Base-by-base conservation (phyloP, 53 echinoderm and acorn worm genomes). In the Glandiceps talaboti region DNA sequence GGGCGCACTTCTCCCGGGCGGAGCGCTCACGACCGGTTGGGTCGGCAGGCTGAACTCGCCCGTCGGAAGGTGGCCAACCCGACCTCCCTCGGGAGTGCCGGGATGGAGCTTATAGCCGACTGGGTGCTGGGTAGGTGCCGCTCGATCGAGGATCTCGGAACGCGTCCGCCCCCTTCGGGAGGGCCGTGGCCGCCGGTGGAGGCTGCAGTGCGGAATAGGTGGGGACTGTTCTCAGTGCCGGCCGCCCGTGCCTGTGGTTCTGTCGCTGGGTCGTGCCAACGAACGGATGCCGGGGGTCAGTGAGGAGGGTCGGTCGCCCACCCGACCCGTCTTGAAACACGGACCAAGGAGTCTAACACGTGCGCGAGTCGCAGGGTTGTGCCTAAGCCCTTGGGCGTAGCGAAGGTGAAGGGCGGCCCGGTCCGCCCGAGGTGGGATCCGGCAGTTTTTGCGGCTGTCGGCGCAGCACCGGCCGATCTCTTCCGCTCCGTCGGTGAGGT, bases 401-500 rank as follows among this genome's bases (percentile, higher is more conserved):
- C 80, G 88, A 88, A 85, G 85, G 91, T 88, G 88, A 91, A 91
- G 83, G 89, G 31, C 85, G 85, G 79, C 28, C 83, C 76, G 88
- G 77, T 45, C 73, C 84, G 81, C 73, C 80, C 83, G 74, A 80
- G 83, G 89, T 81, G 85, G 89, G 85, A 85, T 82, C 81, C 84
- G 27, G 83, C 75, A 80, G 64, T 6, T n/a, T n/a, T 20, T 73
- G 28, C 77, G 27, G 73, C 79, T 80, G 76, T 73, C 31, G 90
- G 86, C 87, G 87, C 87, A 87, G 79, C 87, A 79, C 82, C 87
- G 87, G 81, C 85, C 89, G 75, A 84, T 81, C 86, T 76, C 77
- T 73, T 77, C 33, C 84, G 77, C 85, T 76, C 79, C 77, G 83
- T 80, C 79, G 79, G 77, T 81, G 81, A 64, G 80, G 85, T 82